Base-by-base conservation (phyloP, 2,113 vertebrate species). In the Miniopterus natalensis region DNA sequence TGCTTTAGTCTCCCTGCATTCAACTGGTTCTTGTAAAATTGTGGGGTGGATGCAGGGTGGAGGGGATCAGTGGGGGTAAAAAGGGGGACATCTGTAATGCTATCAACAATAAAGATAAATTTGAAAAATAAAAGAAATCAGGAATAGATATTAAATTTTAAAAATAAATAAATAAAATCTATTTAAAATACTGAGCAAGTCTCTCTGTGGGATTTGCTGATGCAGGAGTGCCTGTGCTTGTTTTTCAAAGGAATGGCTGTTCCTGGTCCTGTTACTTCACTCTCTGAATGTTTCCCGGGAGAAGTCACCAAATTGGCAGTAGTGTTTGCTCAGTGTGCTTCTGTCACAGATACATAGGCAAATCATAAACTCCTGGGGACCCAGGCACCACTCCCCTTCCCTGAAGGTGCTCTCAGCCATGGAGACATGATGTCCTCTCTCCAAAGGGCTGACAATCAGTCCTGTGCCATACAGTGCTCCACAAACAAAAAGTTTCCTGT, bases 181-280 rank as follows among this genome's bases (percentile, higher is more conserved):
- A 49, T 40, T 93, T 92, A 70, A 94, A 88, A 74, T 49, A 87
- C 87, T 95, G 65, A 96, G 93, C 85, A 92, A 94, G 92, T 88
- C 53, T 86, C 81, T 96, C 94, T 0, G 0, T 49, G 63, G 78
- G 92, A n/a, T 65, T 71, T 81, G 74, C 88, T 96, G 95, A 94
- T 9, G 14, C 86, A 94, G 73, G 47, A 65, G 5, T 0, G 2
- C 53, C 93, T 61, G 66, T 61, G 68, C 94, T 96, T 96, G 65
- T 93, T 96, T 96, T 87, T 45, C 53, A 92, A 88, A 84, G 79
- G 77, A 89, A 86, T 8, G 27, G 40, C 65, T 42, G 2, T 66
- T 59, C 29, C 63, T 36, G 47, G 47, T 42, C 70, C 75, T 73
- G 57, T 89, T 87, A 51, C 81, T 92, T 74, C 47, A 45, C 75